Evolutionary conservation across 2,113 vertebrate species (phyloP).

Genomic region (Chionodraco myersi): DNA sequence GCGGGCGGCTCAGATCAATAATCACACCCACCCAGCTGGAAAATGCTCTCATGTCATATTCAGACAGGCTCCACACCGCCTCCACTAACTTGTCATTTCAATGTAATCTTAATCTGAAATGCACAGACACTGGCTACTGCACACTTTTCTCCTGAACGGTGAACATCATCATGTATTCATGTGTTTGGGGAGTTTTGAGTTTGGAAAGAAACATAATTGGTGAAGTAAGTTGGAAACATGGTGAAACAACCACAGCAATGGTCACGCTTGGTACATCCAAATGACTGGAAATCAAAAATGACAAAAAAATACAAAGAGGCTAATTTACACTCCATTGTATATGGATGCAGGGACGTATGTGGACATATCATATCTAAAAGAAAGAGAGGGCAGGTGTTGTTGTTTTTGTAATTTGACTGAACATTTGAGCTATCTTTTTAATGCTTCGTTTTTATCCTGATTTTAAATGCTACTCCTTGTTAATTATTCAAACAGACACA

Average conservation of each 20-base stretch:
- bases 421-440: background rate
- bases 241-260: background rate
- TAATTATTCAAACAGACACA: conserved; percentile 18
- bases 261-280: background rate
- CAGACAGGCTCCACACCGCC: conserved; percentile 38
- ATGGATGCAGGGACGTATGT: background rate
- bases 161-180: background rate
- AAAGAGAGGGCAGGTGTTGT: background rate
- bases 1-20: conserved; percentile 54
- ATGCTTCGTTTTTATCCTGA: background rate
- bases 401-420: background rate
- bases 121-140: conserved; percentile 9
- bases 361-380: background rate
- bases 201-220: background rate
- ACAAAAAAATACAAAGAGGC: background rate
- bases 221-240: background rate
- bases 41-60: conserved; percentile 49
- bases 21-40: conserved; percentile 47
- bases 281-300: background rate
- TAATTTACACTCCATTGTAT: background rate
- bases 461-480: background rate
- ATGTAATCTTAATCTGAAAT: conserved; percentile 43
- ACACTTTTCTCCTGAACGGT: conserved; percentile 1
- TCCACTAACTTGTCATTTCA: conserved; percentile 53
- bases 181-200: background rate